Evolutionary conservation across 2,113 vertebrate genomes (phyloP).

Genomic region (Turnix velox): DNA sequence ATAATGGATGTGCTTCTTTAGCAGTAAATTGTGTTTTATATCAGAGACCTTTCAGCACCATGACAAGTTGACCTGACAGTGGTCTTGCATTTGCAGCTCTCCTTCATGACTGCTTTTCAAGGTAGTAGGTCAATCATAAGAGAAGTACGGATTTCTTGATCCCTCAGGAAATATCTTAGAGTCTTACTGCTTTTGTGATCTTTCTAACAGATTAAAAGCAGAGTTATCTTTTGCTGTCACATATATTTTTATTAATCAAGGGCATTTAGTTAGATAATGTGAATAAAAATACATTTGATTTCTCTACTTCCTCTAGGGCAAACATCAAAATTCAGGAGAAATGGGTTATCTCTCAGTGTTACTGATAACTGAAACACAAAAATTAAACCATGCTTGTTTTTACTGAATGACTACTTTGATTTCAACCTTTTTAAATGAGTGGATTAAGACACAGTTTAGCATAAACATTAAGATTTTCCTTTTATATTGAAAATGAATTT

Average conservation of each 20-base stretch:
- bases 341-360: neutral
- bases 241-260: conserved; percentile 68
- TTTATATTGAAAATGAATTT: neutral
- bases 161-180: conserved; percentile 63
- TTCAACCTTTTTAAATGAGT: neutral
- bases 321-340: conserved; percentile 27
- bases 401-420: neutral
- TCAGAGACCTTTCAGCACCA: conserved; percentile 72
- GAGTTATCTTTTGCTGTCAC: conserved; percentile 46
- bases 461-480: neutral
- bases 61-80: conserved; percentile 65
- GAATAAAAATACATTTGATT: conserved; percentile 56
- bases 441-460: neutral
- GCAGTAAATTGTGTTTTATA: conserved; percentile 83
- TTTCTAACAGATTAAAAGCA: conserved; percentile 65
- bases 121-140: conserved; percentile 72
- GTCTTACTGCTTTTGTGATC: conserved; percentile 63
- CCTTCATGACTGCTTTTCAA: conserved; percentile 69
- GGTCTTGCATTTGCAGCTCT: conserved; percentile 65
- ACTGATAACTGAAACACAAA: neutral
- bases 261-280: conserved; percentile 53
- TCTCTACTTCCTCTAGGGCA: conserved; percentile 1
- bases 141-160: conserved; percentile 51
- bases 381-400: neutral
- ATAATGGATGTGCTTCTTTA: conserved; percentile 83